Evolutionary conservation across 2,113 vertebrate species (phyloP).

Genomic region (Pelodiscus sinensis): DNA sequence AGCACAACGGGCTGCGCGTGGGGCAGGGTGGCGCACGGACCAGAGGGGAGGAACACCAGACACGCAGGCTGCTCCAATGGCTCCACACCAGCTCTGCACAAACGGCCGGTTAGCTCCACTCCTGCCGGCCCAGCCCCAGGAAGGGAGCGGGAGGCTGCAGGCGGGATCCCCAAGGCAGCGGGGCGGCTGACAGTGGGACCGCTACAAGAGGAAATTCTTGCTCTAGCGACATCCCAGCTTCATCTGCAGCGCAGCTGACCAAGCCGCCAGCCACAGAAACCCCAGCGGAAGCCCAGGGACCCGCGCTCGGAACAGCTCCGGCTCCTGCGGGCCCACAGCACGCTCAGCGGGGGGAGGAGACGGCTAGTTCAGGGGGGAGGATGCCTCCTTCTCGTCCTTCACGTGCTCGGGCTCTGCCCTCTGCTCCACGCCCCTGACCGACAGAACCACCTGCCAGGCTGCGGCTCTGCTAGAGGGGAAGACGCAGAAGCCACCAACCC

Average conservation of each 20-base stretch:
- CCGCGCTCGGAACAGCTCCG: background rate
- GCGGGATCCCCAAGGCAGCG: background rate
- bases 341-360: background rate
- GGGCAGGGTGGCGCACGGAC: background rate
- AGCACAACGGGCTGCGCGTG: no score
- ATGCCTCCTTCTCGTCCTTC: background rate
- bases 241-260: background rate
- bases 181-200: background rate
- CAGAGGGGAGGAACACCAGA: background rate
- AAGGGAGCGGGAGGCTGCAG: background rate
- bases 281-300: background rate
- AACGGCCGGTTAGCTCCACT: background rate
- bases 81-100: background rate
- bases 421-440: background rate
- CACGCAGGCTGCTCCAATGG: background rate
- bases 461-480: background rate
- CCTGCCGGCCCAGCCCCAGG: background rate
- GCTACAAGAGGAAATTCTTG: background rate
- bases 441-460: background rate
- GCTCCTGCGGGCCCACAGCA: background rate
- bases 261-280: background rate
- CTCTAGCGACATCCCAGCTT: background rate
- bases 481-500: background rate
- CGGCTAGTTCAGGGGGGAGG: background rate
- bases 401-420: background rate